Percentiles rank a stretch among this genome's conserved stretches.
Evolutionary conservation across 1,140 invertebrate genomes (phyloP).

Genomic region (Brachionus koreanus): DNA sequence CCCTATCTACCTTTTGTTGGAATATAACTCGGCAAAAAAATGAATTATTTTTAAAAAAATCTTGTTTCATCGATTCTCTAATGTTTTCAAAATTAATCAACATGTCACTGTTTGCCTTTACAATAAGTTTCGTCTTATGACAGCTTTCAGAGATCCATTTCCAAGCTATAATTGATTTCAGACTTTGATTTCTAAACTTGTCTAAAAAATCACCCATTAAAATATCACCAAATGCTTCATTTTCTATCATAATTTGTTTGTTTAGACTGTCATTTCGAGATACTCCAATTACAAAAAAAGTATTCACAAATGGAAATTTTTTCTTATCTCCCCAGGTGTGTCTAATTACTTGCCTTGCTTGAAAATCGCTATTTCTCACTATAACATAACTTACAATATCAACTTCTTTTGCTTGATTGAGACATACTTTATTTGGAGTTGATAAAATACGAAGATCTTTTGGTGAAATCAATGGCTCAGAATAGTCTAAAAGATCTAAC

Average conservation of each 20-base stretch:
- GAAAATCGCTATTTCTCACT: background rate
- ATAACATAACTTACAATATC: background rate
- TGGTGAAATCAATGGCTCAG: background rate
- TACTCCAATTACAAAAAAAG: background rate
- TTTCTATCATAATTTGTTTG: background rate
- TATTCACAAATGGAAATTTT: constrained; percentile 6
- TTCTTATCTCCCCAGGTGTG: background rate
- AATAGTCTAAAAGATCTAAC: background rate
- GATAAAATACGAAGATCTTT: background rate
- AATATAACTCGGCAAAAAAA: background rate
- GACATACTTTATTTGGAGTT: background rate
- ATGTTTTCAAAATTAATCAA: background rate
- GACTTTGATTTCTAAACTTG: background rate
- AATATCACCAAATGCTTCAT: background rate
- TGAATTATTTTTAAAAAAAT: background rate
- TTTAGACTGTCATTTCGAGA: background rate
- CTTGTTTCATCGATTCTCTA: background rate
- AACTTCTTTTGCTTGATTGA: background rate
- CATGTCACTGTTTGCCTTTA: background rate
- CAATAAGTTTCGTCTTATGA: background rate
- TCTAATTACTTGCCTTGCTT: background rate
- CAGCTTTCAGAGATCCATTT: constrained; percentile 13
- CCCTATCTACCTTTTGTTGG: background rate
- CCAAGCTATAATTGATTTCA: background rate
- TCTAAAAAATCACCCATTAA: background rate